Evolutionary conservation across 2,113 vertebrate genomes (phyloP).

Genomic region (Tragulus kanchil): DNA sequence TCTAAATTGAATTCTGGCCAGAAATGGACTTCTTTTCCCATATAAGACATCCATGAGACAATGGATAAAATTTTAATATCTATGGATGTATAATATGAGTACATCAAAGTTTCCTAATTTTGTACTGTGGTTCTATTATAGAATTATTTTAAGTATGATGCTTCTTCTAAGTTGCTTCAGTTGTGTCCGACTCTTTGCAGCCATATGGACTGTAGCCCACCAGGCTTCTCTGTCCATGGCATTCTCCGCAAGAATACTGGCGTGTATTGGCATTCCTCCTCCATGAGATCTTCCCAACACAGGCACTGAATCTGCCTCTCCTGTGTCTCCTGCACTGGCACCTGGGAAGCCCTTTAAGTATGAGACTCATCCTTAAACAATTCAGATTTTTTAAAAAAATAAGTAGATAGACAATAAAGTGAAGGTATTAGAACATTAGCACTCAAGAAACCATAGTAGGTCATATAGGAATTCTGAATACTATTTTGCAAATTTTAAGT

Average conservation of each 20-base stretch:
- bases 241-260: neutral
- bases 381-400: neutral
- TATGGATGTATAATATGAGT: neutral
- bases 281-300: neutral
- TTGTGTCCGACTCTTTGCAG: fast-evolving
- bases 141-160: neutral
- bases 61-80: neutral
- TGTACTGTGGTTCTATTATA: neutral
- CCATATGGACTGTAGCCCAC: neutral
- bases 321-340: neutral
- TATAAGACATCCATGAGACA: neutral
- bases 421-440: neutral
- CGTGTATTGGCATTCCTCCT: neutral
- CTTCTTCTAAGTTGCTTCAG: neutral
- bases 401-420: neutral
- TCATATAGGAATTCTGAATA: neutral
- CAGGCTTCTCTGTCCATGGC: neutral
- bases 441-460: neutral
- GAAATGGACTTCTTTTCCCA: neutral
- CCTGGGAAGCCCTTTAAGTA: neutral
- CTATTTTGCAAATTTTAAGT: neutral
- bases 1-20: neutral
- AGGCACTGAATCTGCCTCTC: fast-evolving
- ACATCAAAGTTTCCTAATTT: neutral
- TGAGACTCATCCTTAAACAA: neutral